These are phyloP conservation scores for Larimichthys crocea DNA, from an alignment of 2,113 vertebrate species.

Conservation along the genomic window DNA sequence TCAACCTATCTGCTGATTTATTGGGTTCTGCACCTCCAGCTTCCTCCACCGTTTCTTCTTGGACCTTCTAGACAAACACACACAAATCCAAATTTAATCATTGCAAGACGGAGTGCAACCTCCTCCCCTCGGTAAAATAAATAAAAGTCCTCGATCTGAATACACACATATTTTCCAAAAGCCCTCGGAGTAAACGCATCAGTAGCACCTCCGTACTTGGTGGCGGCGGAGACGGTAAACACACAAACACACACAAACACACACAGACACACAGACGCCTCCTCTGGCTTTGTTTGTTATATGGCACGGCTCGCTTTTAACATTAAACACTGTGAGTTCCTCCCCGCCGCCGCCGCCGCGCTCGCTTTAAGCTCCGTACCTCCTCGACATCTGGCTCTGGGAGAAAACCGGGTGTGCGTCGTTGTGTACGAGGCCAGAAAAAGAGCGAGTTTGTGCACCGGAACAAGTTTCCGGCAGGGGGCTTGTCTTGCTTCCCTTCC, in stretches of 20 bases:
- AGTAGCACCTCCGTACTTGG: slow-evolving; percentile 30
- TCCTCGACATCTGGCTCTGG: slow-evolving; percentile 33
- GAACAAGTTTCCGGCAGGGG: slow-evolving; percentile 7
- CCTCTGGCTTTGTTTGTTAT: slow-evolving; percentile 53
- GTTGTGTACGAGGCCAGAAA: slow-evolving; percentile 30
- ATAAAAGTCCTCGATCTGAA: slow-evolving; percentile 56
- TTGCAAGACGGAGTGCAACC: slow-evolving; percentile 27
- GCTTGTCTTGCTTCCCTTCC: slow-evolving; percentile 27
- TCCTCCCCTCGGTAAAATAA: slow-evolving; percentile 55
- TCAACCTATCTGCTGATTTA: slow-evolving; percentile 64
- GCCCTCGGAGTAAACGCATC: slow-evolving; percentile 26
- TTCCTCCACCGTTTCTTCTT: slow-evolving; percentile 7
- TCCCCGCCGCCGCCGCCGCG: slow-evolving; percentile 10
- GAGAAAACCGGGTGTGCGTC: slow-evolving; percentile 26
- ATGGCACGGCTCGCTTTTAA: slow-evolving; percentile 37
- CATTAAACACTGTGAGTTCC: slow-evolving; percentile 72
- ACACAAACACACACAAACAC: slow-evolving; percentile 37
- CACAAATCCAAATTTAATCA: slow-evolving; percentile 47
- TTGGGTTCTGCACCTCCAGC: slow-evolving; percentile 51
- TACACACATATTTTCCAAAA: slow-evolving; percentile 19
- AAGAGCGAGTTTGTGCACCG: not conserved
- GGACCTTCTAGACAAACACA: not conserved
- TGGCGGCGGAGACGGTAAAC: slow-evolving; percentile 48
- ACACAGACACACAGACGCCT: no score
- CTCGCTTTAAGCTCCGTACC: slow-evolving; percentile 26